Base-by-base conservation (phyloP, 2,113 vertebrate genomes). In the Plotosus lineatus region DNA sequence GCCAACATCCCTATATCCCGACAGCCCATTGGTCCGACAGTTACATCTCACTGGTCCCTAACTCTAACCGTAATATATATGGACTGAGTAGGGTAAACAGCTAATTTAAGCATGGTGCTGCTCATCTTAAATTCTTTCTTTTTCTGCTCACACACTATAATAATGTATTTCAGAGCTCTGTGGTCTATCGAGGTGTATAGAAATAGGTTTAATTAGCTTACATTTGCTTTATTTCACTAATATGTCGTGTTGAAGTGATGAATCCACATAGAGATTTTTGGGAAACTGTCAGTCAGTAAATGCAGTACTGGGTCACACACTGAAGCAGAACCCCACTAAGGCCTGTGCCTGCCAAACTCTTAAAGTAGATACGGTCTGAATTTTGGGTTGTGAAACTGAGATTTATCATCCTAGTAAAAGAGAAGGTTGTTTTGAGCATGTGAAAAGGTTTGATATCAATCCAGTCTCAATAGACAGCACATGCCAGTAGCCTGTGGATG, bases 361-460 rank as follows among this genome's bases (percentile, higher is more conserved):
- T 75, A 81, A 81, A 81, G 72, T 33, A 42, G 46, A 74, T 81
- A 75, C 23, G 58, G 48, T 36, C 26, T 21, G 58, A 53, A n/a
- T 65, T 75, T 48, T 65, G 79, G 58, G 66, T 44, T 6, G 36
- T 75, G 17, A 15, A 11, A 36, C 75, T 31, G n/a, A 75, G 79
- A 81, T 81, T 81, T 81, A 81, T 75, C 71, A 81, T 42, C 79
- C 58, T 65, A 75, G 71, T 75, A 63, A 75, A 81, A 81, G 44
- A 75, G 12, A 9, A 65, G 48, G 79, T 66, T 75, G 48, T 75
- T 65, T 75, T 46, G 71, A 63, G 31, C 31, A 38, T 31, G 71
- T 40, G 23, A 81, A 75, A 40, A 51, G 36, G 17, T 81, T 80
- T 81, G 79, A 75, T 81, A 53, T 51, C 19, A 19, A 75, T 75